Percentiles rank a stretch among this genome's conserved stretches.
These are phyloP conservation scores for Muscicapa comitata DNA, from an alignment of 2,797 vertebrate genomes.

Conservation along the genomic window DNA sequence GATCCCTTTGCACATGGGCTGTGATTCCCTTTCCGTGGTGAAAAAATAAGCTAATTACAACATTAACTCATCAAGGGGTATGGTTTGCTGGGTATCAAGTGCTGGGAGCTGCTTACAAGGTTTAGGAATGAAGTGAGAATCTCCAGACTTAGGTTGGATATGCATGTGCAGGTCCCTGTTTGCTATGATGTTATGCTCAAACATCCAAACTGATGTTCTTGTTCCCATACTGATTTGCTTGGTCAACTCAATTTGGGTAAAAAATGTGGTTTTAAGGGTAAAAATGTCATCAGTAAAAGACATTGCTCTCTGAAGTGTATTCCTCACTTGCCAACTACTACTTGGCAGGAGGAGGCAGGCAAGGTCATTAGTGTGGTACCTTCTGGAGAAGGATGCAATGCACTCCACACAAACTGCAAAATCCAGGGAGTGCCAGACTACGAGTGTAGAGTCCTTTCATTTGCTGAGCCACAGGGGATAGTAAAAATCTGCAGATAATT, in stretches of 20 bases:
- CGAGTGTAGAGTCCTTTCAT: not conserved
- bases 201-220: not conserved
- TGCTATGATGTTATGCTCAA: not conserved
- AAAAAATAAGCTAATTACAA: not conserved
- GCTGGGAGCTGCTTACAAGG: not conserved
- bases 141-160: not conserved
- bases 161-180: not conserved
- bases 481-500: not conserved
- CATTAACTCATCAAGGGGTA: not conserved
- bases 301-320: not conserved
- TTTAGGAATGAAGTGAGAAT: not conserved
- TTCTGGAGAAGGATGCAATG: not conserved
- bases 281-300: not conserved
- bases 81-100: not conserved
- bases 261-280: not conserved
- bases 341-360: not conserved
- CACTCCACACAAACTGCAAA: not conserved
- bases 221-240: not conserved
- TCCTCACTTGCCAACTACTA: not conserved
- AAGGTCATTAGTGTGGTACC: slow-evolving; percentile 1
- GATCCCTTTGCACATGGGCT: not conserved
- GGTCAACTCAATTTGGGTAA: not conserved
- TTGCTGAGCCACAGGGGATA: not conserved
- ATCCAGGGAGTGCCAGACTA: not conserved
- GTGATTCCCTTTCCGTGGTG: not conserved